phyloP scores from a whole-genome alignment of 2,797 vertebrate genomes.

The Leptoclinus maculatus region DNA sequence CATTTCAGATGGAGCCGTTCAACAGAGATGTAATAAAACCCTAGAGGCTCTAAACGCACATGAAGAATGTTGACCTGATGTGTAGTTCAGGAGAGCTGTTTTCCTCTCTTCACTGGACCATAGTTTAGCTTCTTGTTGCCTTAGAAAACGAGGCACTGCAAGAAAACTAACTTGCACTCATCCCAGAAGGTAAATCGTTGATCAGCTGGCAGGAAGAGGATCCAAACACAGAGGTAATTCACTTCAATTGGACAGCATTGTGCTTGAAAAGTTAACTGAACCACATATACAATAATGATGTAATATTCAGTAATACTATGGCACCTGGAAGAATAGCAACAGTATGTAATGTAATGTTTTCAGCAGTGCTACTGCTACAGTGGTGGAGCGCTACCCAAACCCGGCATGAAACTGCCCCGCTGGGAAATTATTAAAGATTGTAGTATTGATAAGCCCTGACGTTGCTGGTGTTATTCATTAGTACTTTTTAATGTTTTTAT shows the following conservation, averaged over 20 bases:
- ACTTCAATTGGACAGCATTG: neutral
- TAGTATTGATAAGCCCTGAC: too few species aligned
- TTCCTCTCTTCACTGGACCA: conserved; percentile 11
- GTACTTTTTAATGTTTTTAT: too few species aligned
- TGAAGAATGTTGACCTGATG: conserved; percentile 19
- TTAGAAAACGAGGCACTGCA: neutral
- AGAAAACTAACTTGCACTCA: neutral
- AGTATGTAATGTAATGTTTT: too few species aligned
- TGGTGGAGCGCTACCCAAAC: too few species aligned
- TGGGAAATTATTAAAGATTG: too few species aligned
- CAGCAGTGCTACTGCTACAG: too few species aligned
- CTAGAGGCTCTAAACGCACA: conserved; percentile 21
- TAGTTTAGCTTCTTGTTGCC: conserved; percentile 22
- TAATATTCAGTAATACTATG: neutral
- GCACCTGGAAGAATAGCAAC: too few species aligned
- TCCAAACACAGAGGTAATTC: neutral
- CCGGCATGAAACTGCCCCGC: too few species aligned
- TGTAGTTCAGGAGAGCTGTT: neutral
- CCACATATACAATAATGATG: neutral
- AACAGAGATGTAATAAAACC: conserved; percentile 36
- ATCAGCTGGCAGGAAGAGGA: neutral
- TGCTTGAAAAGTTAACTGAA: neutral
- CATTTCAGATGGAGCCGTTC: conserved; percentile 31
- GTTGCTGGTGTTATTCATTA: too few species aligned
- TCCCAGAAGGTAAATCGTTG: conserved; percentile 28